Evolutionary conservation across 2,797 vertebrate species (phyloP).

Genomic region (Arvicola amphibius): DNA sequence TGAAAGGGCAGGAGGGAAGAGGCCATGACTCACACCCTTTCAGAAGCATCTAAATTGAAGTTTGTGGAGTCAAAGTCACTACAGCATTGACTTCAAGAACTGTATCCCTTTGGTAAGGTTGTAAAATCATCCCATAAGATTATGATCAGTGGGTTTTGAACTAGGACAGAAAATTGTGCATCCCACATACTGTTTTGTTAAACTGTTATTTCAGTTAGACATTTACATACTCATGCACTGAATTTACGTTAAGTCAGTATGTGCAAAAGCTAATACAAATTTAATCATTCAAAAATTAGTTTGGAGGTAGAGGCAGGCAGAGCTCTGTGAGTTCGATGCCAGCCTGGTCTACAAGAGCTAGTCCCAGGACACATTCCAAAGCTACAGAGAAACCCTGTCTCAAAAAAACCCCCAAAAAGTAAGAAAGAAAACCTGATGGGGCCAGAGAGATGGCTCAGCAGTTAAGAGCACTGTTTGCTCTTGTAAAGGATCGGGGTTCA

Average conservation of each 20-base stretch:
- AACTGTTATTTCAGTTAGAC: slow-evolving; percentile 8
- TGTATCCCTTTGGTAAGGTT: background rate
- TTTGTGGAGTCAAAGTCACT: background rate
- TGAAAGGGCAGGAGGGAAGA: background rate
- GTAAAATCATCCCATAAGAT: background rate
- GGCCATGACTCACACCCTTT: background rate
- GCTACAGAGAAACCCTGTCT: no score
- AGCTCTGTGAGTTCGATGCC: no score
- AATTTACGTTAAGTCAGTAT: slow-evolving; percentile 28
- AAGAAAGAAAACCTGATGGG: no score
- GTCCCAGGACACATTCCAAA: no score
- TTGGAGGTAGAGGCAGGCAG: no score
- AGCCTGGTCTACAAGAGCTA: no score
- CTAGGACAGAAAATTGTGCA: slow-evolving; percentile 22
- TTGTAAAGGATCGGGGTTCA: background rate
- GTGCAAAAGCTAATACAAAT: background rate
- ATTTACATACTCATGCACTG: background rate
- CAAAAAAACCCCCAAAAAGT: no score
- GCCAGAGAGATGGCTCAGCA: no score
- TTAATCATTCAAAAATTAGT: background rate
- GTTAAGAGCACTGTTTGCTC: background rate
- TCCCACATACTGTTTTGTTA: background rate
- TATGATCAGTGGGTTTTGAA: background rate
- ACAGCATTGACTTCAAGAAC: background rate
- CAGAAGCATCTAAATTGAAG: background rate